Percentiles rank a stretch among this genome's conserved stretches.
Conservation (phyloP, 2,113 vertebrate genomes). For the Eira barbara region DNA sequence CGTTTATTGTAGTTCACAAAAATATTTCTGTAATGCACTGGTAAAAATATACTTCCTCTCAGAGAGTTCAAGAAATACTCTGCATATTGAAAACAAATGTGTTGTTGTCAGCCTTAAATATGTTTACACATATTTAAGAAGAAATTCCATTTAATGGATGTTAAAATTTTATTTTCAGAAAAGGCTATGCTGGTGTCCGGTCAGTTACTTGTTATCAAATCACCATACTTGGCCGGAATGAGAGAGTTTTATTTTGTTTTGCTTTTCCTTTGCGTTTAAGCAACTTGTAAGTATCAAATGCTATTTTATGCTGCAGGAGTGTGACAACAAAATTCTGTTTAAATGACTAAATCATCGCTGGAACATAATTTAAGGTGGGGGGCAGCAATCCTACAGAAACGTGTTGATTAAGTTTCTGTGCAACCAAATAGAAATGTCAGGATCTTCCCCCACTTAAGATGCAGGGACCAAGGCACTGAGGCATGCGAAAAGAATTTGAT, state of each 20-base stretch:
- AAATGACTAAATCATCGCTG: constrained; percentile 47
- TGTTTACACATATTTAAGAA: background rate
- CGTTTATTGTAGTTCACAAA: background rate
- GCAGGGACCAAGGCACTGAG: constrained; percentile 43
- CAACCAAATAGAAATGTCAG: constrained; percentile 64
- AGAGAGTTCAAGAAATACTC: background rate
- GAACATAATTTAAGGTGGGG: constrained; percentile 25
- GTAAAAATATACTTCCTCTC: background rate
- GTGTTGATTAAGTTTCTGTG: background rate
- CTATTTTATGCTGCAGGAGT: background rate
- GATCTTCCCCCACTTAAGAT: constrained; percentile 70
- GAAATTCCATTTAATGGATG: background rate
- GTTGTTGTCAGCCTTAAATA: background rate
- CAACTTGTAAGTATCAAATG: constrained; percentile 39
- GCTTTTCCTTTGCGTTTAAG: background rate
- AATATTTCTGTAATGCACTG: background rate
- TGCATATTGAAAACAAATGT: background rate
- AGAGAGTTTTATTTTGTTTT: background rate
- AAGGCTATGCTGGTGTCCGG: background rate
- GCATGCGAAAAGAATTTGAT: constrained; percentile 72
- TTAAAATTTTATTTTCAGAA: constrained; percentile 17
- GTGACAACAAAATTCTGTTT: constrained; percentile 13
- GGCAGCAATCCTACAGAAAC: constrained; percentile 19
- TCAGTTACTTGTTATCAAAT: background rate
- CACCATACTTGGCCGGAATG: background rate